Percentiles rank a stretch among this genome's conserved stretches.
Conservation (phyloP, 2,797 vertebrate genomes). For the Garrulus glandarius region DNA sequence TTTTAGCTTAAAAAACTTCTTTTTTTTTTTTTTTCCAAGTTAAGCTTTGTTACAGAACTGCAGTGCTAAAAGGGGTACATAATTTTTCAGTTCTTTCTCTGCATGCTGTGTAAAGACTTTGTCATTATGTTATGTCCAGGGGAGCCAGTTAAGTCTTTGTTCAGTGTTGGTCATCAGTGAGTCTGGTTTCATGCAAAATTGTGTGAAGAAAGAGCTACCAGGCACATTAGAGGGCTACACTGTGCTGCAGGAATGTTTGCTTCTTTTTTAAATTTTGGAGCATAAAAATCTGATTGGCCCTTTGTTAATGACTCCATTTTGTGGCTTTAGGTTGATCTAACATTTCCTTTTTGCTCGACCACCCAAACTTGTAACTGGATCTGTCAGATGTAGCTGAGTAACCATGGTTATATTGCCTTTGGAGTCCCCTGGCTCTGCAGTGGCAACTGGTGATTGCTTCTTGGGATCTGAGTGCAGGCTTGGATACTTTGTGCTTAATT, state of each 20-base stretch:
- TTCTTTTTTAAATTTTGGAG: not conserved
- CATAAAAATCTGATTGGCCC: not conserved
- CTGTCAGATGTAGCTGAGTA: not conserved
- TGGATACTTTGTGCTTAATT: not conserved
- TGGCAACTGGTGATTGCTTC: not conserved
- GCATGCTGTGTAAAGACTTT: not conserved
- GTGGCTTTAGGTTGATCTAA: not conserved
- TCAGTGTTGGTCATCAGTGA: not conserved
- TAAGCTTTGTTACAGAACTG: not conserved
- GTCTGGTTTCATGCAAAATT: not conserved
- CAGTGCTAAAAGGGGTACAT: not conserved
- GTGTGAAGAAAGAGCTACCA: not conserved
- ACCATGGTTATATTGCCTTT: fast-evolving
- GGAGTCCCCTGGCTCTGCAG: not conserved
- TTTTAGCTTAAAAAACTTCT: not conserved
- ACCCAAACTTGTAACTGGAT: not conserved
- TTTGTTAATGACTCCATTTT: not conserved
- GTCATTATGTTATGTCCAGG: not conserved
- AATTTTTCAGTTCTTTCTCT: not conserved
- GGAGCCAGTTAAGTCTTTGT: not conserved
- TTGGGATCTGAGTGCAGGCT: not conserved
- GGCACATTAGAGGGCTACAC: not conserved
- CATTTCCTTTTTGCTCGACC: not conserved
- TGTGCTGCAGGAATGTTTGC: not conserved
- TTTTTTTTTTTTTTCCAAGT: not conserved